phyloP scores from a whole-genome alignment of 2,113 vertebrate species.

The Euleptes europaea region DNA sequence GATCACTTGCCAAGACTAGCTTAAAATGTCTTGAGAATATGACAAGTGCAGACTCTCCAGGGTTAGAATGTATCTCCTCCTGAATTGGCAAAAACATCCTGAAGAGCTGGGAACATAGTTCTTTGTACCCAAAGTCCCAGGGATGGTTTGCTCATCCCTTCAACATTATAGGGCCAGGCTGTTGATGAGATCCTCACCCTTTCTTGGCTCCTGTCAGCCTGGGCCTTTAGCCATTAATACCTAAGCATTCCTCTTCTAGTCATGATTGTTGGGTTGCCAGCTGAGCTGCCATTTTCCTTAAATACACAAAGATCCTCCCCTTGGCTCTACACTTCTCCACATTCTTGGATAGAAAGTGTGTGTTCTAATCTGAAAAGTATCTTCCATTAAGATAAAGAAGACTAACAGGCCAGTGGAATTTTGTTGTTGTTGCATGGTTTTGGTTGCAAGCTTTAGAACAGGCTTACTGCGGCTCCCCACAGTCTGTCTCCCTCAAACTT shows the following conservation, averaged over 20 bases:
- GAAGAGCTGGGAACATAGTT: too few species aligned
- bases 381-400: conserved; percentile 27
- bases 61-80: too few species aligned
- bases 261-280: background rate
- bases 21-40: too few species aligned
- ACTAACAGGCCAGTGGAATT: background rate
- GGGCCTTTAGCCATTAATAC: background rate
- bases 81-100: too few species aligned
- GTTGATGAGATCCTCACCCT: background rate
- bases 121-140: too few species aligned
- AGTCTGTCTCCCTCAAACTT: background rate
- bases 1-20: too few species aligned
- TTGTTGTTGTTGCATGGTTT: background rate
- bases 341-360: background rate
- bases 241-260: background rate
- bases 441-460: conserved; percentile 43
- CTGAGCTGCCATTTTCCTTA: background rate
- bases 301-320: background rate
- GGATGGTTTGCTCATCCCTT: too few species aligned
- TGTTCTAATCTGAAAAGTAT: background rate
- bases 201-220: background rate
- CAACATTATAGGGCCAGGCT: background rate
- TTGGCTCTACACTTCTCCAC: background rate
- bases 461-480: conserved; percentile 22
- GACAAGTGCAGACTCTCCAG: too few species aligned